Base-by-base conservation (phyloP, 2,888 invertebrate genomes). In the Diarsia dahlii region DNA sequence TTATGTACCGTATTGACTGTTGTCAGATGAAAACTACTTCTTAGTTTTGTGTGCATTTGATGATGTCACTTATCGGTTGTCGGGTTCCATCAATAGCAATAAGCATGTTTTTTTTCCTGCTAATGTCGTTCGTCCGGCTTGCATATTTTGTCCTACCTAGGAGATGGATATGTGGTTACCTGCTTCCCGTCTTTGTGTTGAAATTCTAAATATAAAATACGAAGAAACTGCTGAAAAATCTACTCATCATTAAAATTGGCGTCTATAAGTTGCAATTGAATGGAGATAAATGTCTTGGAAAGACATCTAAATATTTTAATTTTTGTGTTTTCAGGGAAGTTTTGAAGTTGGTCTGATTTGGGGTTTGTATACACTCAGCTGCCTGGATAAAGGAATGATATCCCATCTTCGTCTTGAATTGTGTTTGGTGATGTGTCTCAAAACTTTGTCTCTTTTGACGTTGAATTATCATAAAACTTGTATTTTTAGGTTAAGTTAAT, bases 261-360 rank as follows among this genome's bases (percentile, higher is more conserved):
- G 78, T 82, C 76, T 77, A 70, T 80, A 83, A 69, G 80, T 71
- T 76, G 71, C 76, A 70, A 78, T 67, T 68, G 81, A 80, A 70
- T 63, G 77, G 71, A 74, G 60, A 76, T 60, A 48, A 72, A 62
- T 77, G 71, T 82, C 78, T 81, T 63, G 75, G 78, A 77, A 71
- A 76, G 76, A 80, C 81, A 76, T 80, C 78, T 88, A 91, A 89
- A 92, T 88, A 87, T 89, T 93, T 88, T 92, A 88, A 87, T 93
- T 94, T 92, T 94, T 94, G 93, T 94, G 92, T 88, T 94, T 94
- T 93, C 94, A 94, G 94, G 94, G 90, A 91, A 90, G 88, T 90
- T 93, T 93, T 92, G 91, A 94, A 93, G 94, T 94, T 89, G 85
- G 89, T 94, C 91, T 94, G 87, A 92, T 91, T 90, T 92, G 90